Conservation (phyloP, 2,797 vertebrate genomes). For the Halcyon smyrnensis region DNA sequence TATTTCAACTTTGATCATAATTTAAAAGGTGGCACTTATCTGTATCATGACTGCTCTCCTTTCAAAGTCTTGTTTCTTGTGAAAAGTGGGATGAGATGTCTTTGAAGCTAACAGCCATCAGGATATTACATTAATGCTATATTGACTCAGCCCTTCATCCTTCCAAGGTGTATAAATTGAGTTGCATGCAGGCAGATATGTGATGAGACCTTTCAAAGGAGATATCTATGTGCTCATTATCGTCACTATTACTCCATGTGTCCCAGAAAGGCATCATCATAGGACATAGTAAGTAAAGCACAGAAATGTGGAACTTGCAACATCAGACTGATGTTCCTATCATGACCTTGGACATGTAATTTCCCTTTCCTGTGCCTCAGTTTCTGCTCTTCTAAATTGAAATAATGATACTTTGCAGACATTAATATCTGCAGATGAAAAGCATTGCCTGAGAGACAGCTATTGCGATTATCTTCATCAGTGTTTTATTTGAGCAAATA, state of each 20-base stretch:
- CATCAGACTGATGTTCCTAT: background rate
- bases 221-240: background rate
- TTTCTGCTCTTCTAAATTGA: slow-evolving; percentile 36
- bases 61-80: slow-evolving; percentile 44
- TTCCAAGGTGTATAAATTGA: slow-evolving; percentile 45
- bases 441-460: background rate
- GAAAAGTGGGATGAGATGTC: slow-evolving; percentile 24
- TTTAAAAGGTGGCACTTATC: slow-evolving; percentile 38
- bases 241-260: background rate
- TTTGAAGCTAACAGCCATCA: slow-evolving; percentile 57
- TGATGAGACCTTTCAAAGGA: slow-evolving; percentile 48
- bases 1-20: slow-evolving; percentile 59
- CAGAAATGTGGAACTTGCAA: background rate
- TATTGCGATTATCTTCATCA: background rate
- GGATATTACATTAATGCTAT: slow-evolving; percentile 45
- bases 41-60: slow-evolving; percentile 4
- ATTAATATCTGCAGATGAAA: slow-evolving; percentile 31
- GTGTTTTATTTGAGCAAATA: background rate
- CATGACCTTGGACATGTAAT: background rate
- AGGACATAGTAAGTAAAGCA: background rate
- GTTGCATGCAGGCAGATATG: background rate
- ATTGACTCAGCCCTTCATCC: slow-evolving; percentile 52
- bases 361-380: slow-evolving; percentile 16
- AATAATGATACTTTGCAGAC: background rate
- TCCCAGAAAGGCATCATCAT: background rate